phyloP scores from a whole-genome alignment of 2,888 invertebrate genomes.

The Allolobophora icterica region DNA sequence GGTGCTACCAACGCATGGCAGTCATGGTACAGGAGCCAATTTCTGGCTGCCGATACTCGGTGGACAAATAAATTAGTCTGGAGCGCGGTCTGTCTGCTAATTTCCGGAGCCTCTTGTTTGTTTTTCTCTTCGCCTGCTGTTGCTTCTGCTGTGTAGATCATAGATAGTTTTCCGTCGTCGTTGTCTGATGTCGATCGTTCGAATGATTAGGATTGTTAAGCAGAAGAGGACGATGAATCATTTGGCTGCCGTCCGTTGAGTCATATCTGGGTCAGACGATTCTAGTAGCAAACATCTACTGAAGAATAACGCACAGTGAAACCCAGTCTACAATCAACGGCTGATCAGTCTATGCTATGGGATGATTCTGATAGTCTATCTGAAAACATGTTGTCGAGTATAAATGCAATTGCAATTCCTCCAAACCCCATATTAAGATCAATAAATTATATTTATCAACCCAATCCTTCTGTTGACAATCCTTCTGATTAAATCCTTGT shows the following conservation, averaged over 20 bases:
- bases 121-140: neutral
- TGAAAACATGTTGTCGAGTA: neutral
- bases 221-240: neutral
- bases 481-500: too few relatives aligned
- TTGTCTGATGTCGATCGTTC: neutral
- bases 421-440: neutral
- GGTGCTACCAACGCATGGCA: too few relatives aligned
- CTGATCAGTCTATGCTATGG: neutral
- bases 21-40: neutral
- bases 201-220: neutral
- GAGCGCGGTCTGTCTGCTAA: neutral
- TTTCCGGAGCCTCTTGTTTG: neutral
- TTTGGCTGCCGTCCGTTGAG: neutral
- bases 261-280: slow-evolving; percentile 17
- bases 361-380: neutral
- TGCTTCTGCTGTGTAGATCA: neutral
- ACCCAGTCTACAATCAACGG: neutral
- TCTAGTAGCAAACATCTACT: neutral
- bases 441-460: too few relatives aligned
- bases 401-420: neutral
- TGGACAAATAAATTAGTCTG: slow-evolving; percentile 12
- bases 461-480: too few relatives aligned
- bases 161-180: neutral
- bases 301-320: neutral
- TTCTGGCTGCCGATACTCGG: neutral